Evolutionary conservation across 2,113 vertebrate genomes (phyloP), one percentile per base, ranked within the genome.

Genomic region (Hemichromis elongatus): DNA sequence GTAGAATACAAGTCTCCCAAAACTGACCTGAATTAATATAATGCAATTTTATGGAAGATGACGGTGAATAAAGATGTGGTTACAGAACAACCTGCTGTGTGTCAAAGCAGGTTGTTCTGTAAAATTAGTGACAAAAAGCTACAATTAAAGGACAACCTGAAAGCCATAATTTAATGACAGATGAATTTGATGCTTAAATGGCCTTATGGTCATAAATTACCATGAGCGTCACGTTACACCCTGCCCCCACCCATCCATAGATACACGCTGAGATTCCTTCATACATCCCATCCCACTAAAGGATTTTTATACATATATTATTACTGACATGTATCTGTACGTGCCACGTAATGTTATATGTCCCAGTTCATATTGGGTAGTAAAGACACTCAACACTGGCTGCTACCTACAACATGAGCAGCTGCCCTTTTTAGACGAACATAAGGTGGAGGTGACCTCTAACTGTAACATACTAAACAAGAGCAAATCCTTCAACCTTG

Each of bases 121-220:
- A 61, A 55, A 59, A 37, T 5, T 19, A 86, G 13, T 78, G 52
- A 81, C 57, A 57, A 73, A 73, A 57, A 11, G 53, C 30, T 56
- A 55, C 70, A 80, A 53, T 19, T 66, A 79, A 87, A 88, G 82
- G 80, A 85, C 82, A 56, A 50, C 45, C 37, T 85, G 61, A 88
- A 82, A 61, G 83, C 54, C 81, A 66, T 21, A 80, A 81, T 30
- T 70, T 6, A 63, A 30, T 82, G 47, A 79, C 75, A 83, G 82
- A 87, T 66, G 56, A 88, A 7, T 42, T 30, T 30, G 86, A 79
- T 37, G 21, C 6, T 37, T 45, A 21, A 14, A 45, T 79, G 54
- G 10, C 66, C 28, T 82, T 61, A 24, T 16, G 28, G 66, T 55
- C 56, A 37, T 59, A 73, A 40, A 82, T 83, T 21, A 84, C 18